Percentiles rank a stretch among this genome's conserved stretches.
These are phyloP conservation scores for Lamellibrachia columna DNA, from an alignment of 2,888 invertebrate genomes.

Conservation along the genomic window DNA sequence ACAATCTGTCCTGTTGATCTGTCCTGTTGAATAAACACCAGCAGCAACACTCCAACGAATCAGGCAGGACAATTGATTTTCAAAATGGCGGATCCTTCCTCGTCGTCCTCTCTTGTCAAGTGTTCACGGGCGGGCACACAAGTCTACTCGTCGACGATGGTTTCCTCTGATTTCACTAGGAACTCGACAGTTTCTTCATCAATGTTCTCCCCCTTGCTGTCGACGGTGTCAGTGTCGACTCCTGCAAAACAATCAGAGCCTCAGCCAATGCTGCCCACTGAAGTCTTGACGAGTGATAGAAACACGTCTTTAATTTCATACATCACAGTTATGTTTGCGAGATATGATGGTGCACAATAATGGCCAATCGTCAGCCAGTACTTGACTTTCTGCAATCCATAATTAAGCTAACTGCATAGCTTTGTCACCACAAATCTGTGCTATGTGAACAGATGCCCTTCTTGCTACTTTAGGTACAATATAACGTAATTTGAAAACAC, in stretches of 20 bases:
- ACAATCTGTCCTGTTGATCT: neutral
- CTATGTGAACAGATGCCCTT: too few relatives aligned
- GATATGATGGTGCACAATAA: too few relatives aligned
- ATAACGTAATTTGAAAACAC: too few relatives aligned
- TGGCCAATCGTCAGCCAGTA: neutral
- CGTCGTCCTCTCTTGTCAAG: neutral
- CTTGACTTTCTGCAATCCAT: neutral
- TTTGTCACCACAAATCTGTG: too few relatives aligned
- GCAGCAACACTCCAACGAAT: neutral
- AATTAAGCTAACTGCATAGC: neutral
- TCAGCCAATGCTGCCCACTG: neutral
- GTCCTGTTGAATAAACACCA: neutral
- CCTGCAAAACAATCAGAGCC: conserved; percentile 69
- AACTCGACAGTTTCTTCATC: conserved; percentile 97
- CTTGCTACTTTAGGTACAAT: too few relatives aligned
- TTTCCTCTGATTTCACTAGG: conserved; percentile 93
- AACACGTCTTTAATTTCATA: neutral
- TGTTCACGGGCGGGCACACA: neutral
- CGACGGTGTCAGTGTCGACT: conserved; percentile 87
- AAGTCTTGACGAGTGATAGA: neutral
- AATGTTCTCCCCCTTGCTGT: conserved; percentile 81
- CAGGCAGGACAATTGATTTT: neutral
- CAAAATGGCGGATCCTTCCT: conserved; percentile 28
- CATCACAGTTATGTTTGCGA: neutral
- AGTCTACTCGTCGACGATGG: conserved; percentile 64